Percentiles rank a stretch among this genome's conserved stretches.
These are phyloP conservation scores for Mystacornis crossleyi DNA, from an alignment of 2,113 vertebrate genomes.

Conservation along the genomic window DNA sequence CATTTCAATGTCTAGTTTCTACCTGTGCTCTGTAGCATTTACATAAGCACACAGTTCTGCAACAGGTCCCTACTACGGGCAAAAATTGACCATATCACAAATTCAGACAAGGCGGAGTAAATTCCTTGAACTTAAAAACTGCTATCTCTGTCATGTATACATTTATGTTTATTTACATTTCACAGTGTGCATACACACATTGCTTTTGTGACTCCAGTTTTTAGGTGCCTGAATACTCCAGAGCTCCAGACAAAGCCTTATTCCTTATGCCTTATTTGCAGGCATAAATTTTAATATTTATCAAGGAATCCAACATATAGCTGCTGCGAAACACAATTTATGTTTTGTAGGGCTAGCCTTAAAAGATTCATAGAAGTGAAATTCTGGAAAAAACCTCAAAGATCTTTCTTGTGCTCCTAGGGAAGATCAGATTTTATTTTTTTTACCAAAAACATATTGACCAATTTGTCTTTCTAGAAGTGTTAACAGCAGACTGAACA, in stretches of 20 bases:
- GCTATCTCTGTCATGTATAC: not conserved
- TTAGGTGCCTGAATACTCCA: not conserved
- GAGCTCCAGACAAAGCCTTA: not conserved
- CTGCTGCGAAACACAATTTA: not conserved
- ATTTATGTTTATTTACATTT: not conserved
- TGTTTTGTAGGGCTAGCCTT: not conserved
- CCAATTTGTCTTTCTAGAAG: not conserved
- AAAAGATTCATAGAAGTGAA: not conserved
- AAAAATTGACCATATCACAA: not conserved
- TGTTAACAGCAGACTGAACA: accelerated
- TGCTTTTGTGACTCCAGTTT: not conserved
- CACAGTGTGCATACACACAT: not conserved
- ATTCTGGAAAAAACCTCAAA: not conserved
- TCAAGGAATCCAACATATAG: not conserved
- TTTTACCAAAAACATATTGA: not conserved
- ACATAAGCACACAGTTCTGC: not conserved
- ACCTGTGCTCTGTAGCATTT: not conserved
- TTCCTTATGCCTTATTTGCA: not conserved
- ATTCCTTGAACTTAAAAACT: not conserved
- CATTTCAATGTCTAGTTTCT: not conserved
- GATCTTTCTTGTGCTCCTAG: not conserved
- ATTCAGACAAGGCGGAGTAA: not conserved
- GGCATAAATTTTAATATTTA: not conserved
- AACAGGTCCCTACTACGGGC: not conserved
- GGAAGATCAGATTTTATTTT: not conserved